Evolutionary conservation across 2,888 invertebrate genomes (phyloP).

Genomic region (Acrobeloides nanus): DNA sequence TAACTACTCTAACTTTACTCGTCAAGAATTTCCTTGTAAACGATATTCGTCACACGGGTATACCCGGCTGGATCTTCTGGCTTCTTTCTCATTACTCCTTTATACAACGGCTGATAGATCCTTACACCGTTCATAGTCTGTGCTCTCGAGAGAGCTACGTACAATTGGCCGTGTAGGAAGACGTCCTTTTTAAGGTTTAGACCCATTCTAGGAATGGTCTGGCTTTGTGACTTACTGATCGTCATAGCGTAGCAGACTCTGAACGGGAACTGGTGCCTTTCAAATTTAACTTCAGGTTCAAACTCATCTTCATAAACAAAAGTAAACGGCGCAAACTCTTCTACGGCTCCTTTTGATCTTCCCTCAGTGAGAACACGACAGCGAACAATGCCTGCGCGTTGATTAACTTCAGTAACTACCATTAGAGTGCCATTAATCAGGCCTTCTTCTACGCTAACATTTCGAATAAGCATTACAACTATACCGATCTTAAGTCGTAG

Average conservation of each 20-base stretch:
- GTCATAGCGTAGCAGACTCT: constrained; percentile 25
- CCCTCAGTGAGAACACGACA: constrained; percentile 12
- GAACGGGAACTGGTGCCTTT: constrained; percentile 20
- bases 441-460: constrained; percentile 22
- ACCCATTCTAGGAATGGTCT: constrained; percentile 27
- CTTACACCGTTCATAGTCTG: too few species aligned
- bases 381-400: constrained; percentile 10
- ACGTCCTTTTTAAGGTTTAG: constrained; percentile 10
- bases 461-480: constrained; percentile 24
- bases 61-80: too few species aligned
- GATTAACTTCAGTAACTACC: constrained; percentile 11
- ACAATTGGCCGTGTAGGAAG: constrained; percentile 30
- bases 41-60: too few species aligned
- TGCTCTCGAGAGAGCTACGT: constrained; percentile 27
- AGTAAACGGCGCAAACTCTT: too few species aligned
- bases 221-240: constrained; percentile 32
- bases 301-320: constrained; percentile 18
- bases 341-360: constrained; percentile 11
- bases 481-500: constrained; percentile 4
- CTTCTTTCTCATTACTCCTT: too few species aligned
- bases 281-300: constrained; percentile 52
- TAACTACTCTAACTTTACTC: too few species aligned
- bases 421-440: constrained; percentile 26
- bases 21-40: too few species aligned
- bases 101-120: too few species aligned